phyloP scores from a whole-genome alignment of 2,888 invertebrate genomes.

The Brenthis ino region DNA sequence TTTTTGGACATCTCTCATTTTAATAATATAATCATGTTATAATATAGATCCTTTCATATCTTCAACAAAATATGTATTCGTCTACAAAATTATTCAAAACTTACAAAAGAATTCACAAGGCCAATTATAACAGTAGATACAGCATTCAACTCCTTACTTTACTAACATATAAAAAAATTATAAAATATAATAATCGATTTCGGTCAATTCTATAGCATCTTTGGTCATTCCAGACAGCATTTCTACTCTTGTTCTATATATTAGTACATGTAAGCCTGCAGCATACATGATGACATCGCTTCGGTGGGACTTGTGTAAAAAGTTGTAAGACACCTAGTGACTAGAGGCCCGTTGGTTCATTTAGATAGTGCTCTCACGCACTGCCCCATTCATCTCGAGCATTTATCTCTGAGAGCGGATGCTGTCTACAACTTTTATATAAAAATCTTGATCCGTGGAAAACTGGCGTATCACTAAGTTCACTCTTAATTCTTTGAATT shows the following conservation, averaged over 20 bases:
- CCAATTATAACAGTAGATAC: not conserved
- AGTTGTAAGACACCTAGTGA: constrained; percentile 50
- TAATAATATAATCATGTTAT: too few species aligned
- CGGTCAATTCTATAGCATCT: constrained; percentile 3
- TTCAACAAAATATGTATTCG: too few species aligned
- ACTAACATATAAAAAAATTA: not conserved
- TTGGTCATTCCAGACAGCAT: constrained; percentile 11
- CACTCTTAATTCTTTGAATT: constrained; percentile 39
- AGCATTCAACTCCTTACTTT: too few species aligned
- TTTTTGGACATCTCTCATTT: too few species aligned
- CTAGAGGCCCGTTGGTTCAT: constrained; percentile 47
- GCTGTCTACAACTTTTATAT: constrained; percentile 55
- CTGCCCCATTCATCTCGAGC: constrained; percentile 52
- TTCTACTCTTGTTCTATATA: constrained; percentile 27
- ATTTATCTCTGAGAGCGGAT: constrained; percentile 69
- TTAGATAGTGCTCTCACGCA: constrained; percentile 71
- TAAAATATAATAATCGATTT: not conserved
- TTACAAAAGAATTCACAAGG: not conserved
- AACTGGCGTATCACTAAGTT: constrained; percentile 41
- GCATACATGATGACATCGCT: constrained; percentile 57
- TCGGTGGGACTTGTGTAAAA: constrained; percentile 42
- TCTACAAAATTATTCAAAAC: too few species aligned
- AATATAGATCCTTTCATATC: too few species aligned
- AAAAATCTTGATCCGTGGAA: constrained; percentile 51
- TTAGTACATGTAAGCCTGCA: constrained; percentile 37